These are phyloP conservation scores for Corythornis madagascariensis DNA, from an alignment of 2,113 vertebrate genomes.

Conservation along the genomic window DNA sequence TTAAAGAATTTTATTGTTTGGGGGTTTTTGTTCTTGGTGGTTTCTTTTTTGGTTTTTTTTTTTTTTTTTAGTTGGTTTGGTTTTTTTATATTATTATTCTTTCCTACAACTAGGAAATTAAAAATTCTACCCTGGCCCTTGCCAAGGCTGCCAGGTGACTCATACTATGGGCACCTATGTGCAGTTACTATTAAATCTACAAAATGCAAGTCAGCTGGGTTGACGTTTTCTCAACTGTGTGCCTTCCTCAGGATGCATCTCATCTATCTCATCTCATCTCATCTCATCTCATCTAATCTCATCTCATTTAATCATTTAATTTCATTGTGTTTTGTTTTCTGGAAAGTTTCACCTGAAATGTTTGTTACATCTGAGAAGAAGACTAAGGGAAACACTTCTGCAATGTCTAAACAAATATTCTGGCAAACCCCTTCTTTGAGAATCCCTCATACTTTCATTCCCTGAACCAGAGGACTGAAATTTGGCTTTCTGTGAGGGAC, in stretches of 20 bases:
- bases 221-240: rapidly evolving
- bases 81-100: background rate
- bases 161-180: rapidly evolving
- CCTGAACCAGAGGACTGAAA: background rate
- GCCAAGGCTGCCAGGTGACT: background rate
- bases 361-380: background rate
- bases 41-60: too few relatives aligned
- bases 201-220: rapidly evolving
- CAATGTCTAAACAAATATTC: background rate
- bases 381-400: background rate
- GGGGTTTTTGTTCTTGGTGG: background rate
- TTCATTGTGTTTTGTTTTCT: background rate
- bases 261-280: background rate
- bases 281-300: background rate
- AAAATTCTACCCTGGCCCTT: too few relatives aligned
- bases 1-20: too few relatives aligned
- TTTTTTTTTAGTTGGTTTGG: too few relatives aligned
- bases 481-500: background rate
- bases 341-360: background rate
- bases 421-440: background rate
- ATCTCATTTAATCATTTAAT: background rate
- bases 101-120: background rate
- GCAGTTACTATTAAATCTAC: background rate
- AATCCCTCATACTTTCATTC: background rate
- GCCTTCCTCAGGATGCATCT: background rate